A percentile compares a stretch with the other conserved stretches of the same genome.
Evolutionary conservation across 2,888 invertebrate species (phyloP).

Genomic region (Melipona bicolor): DNA sequence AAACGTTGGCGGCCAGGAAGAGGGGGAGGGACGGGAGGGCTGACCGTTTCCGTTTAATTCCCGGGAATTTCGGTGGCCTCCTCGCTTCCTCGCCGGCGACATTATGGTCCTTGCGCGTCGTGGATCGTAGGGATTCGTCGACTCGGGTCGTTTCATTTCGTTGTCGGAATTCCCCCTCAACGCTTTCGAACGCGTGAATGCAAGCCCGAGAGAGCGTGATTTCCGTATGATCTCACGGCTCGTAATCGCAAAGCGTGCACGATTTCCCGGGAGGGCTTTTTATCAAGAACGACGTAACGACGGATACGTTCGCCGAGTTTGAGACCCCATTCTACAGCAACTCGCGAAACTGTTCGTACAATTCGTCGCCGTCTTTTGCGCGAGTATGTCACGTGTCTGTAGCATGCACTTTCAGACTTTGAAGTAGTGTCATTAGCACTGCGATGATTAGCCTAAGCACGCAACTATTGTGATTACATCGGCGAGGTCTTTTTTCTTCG

Average conservation of each 20-base stretch:
- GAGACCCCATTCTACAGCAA: too few relatives aligned
- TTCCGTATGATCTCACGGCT: background rate
- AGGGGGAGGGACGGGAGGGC: too few relatives aligned
- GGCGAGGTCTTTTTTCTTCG: too few relatives aligned
- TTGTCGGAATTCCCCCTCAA: background rate
- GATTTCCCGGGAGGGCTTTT: constrained; percentile 39
- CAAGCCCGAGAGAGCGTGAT: background rate
- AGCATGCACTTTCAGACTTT: too few relatives aligned
- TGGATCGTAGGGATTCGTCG: background rate
- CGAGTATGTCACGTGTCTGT: too few relatives aligned
- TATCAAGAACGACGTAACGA: background rate
- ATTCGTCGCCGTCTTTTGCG: too few relatives aligned
- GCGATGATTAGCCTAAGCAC: too few relatives aligned
- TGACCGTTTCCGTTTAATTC: constrained; percentile 30
- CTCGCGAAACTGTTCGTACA: too few relatives aligned
- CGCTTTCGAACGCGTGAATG: constrained; percentile 17
- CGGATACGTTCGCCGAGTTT: too few relatives aligned
- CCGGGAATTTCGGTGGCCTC: constrained; percentile 32
- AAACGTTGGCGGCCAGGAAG: background rate
- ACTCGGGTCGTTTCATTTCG: background rate
- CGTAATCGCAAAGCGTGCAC: background rate
- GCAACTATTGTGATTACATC: too few relatives aligned
- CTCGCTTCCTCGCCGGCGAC: background rate
- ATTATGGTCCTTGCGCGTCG: constrained; percentile 1
- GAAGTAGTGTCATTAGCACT: too few relatives aligned